Conservation (phyloP, 37 sponge, comb jelly and placozoan genomes). For the Cliona cf. orientalis region DNA sequence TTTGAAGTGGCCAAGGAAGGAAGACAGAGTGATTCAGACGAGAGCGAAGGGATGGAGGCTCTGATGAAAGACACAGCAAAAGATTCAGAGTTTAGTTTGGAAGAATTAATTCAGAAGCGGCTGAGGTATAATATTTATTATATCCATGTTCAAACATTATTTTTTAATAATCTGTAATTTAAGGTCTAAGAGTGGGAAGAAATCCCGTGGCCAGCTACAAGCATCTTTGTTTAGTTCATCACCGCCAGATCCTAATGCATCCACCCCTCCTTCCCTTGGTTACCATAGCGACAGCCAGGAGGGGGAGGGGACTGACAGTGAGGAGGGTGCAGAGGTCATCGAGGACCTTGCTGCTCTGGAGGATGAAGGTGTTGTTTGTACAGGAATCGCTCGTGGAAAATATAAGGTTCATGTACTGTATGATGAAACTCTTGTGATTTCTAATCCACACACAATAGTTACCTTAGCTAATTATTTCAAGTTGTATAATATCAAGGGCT, state of each 20-base stretch:
- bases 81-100: too few relatives aligned
- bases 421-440: background rate
- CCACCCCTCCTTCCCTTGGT: conserved; percentile 20
- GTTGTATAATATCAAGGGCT: too few relatives aligned
- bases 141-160: too few relatives aligned
- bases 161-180: too few relatives aligned
- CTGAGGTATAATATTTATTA: too few relatives aligned
- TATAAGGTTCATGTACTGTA: background rate
- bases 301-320: background rate
- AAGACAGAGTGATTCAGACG: background rate
- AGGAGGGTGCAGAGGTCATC: conserved; percentile 18
- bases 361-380: conserved; percentile 61
- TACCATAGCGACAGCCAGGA: conserved; percentile 21
- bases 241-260: background rate
- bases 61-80: too few relatives aligned
- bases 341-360: conserved; percentile 44
- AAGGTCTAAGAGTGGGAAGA: too few relatives aligned
- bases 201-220: too few relatives aligned
- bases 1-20: background rate
- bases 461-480: too few relatives aligned
- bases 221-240: too few relatives aligned
- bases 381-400: conserved; percentile 4
- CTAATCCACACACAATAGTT: background rate
- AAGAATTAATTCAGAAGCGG: too few relatives aligned
- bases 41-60: too few relatives aligned